Evolutionary conservation across 2,113 vertebrate genomes (phyloP).

Genomic region (Junco hyemalis): DNA sequence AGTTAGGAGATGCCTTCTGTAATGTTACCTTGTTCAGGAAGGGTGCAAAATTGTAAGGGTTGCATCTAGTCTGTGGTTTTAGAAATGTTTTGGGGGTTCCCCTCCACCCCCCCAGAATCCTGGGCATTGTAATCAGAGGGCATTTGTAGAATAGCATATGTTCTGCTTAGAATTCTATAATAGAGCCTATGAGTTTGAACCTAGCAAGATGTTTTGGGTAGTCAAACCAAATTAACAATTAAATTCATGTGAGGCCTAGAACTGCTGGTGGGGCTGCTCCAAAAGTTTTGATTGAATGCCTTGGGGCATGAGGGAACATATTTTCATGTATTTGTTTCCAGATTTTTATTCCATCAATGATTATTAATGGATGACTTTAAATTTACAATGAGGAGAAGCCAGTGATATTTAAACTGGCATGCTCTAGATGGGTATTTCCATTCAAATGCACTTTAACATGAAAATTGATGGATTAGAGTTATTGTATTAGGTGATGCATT

Average conservation of each 20-base stretch:
- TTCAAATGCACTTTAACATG: not conserved
- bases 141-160: not conserved
- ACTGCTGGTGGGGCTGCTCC: not conserved
- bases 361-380: not conserved
- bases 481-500: not conserved
- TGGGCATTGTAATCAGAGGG: not conserved
- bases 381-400: not conserved
- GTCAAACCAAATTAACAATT: not conserved
- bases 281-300: not conserved
- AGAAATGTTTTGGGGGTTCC: not conserved
- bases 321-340: not conserved
- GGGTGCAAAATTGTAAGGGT: not conserved
- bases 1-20: not conserved
- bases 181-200: not conserved
- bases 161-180: not conserved
- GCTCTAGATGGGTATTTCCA: not conserved
- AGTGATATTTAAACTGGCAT: not conserved
- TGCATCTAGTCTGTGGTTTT: not conserved
- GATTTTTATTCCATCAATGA: not conserved
- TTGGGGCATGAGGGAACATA: not conserved
- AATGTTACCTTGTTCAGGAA: not conserved
- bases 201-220: not conserved
- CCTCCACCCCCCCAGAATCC: fast-evolving
- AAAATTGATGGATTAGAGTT: not conserved
- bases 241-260: not conserved